A percentile compares a stretch with the other conserved stretches of the same genome.
Conservation (phyloP, 2,888 invertebrate species). For the Crepidodera aurea region DNA sequence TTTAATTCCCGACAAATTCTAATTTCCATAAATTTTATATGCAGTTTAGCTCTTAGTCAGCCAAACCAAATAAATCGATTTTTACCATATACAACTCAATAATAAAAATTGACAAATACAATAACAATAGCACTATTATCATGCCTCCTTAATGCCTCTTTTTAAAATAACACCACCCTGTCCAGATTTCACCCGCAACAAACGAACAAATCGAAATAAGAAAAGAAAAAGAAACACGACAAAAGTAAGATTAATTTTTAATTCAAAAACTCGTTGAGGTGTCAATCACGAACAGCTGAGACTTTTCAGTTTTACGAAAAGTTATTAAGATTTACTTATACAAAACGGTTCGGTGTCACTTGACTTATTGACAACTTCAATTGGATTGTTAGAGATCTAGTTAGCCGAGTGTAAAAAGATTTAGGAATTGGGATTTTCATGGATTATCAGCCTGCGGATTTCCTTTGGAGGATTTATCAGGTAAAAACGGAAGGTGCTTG, state of each 20-base stretch:
- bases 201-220: slow-evolving; percentile 5
- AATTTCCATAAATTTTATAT: too few relatives aligned
- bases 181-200: not conserved
- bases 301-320: slow-evolving; percentile 14
- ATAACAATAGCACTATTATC: not conserved
- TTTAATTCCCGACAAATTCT: too few relatives aligned
- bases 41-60: too few relatives aligned
- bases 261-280: slow-evolving; percentile 21
- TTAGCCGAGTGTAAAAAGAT: not conserved
- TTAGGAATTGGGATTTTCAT: not conserved
- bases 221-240: slow-evolving; percentile 16
- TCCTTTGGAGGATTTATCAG: not conserved
- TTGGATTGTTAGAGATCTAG: slow-evolving; percentile 19
- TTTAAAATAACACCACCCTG: slow-evolving; percentile 12
- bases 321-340: slow-evolving; percentile 22
- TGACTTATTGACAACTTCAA: slow-evolving; percentile 26
- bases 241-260: slow-evolving; percentile 23
- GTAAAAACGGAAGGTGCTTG: not conserved
- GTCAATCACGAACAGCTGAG: slow-evolving; percentile 25
- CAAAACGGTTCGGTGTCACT: slow-evolving; percentile 23
- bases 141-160: not conserved
- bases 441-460: not conserved
- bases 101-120: too few relatives aligned
- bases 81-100: too few relatives aligned
- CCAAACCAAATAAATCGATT: too few relatives aligned